Conservation (phyloP, 2,888 invertebrate species). For the Tachina grossa region DNA sequence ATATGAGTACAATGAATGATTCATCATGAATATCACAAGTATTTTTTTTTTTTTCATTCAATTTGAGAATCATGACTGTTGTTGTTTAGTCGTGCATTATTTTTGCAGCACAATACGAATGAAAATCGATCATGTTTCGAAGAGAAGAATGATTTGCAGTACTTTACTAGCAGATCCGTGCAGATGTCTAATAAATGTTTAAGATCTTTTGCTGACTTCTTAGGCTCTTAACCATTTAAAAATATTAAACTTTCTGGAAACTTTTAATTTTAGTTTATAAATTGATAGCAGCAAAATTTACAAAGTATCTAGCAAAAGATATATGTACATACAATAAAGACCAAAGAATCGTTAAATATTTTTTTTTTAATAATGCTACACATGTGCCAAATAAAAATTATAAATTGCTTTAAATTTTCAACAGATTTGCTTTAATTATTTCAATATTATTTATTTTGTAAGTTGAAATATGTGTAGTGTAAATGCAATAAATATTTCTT, state of each 20-base stretch:
- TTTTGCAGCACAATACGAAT: too few species aligned
- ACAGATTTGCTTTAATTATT: constrained; percentile 8
- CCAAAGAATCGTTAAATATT: constrained; percentile 15
- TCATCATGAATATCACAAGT: too few species aligned
- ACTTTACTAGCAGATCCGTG: too few species aligned
- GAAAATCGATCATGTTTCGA: too few species aligned
- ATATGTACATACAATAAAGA: not conserved
- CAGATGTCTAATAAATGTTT: too few species aligned
- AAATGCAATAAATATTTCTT: constrained; percentile 26
- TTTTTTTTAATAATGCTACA: not conserved
- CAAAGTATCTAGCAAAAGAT: not conserved
- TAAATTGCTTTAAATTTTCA: constrained; percentile 16
- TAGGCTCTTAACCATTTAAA: not conserved
- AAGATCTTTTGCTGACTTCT: too few species aligned
- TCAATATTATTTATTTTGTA: constrained; percentile 32
- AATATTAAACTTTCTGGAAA: not conserved
- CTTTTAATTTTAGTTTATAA: not conserved
- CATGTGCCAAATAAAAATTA: constrained; percentile 36
- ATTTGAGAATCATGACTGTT: too few species aligned
- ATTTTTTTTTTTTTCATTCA: too few species aligned
- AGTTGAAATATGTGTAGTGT: constrained; percentile 27
- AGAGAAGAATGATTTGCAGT: too few species aligned
- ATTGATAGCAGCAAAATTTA: not conserved
- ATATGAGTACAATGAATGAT: too few species aligned
- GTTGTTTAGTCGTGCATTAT: too few species aligned